phyloP scores from a whole-genome alignment of 2,888 invertebrate species.

The Drosophila glabriapex region DNA sequence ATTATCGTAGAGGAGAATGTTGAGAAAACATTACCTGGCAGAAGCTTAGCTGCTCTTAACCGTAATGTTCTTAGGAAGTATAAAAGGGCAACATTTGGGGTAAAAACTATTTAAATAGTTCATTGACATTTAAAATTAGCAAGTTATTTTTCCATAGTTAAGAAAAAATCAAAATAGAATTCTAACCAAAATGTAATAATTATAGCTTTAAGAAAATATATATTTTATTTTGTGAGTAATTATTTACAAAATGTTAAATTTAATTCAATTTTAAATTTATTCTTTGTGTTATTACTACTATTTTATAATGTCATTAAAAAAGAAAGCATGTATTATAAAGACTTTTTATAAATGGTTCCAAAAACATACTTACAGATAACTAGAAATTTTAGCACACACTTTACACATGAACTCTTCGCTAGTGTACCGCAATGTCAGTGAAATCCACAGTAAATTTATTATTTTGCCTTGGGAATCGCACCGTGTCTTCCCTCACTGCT shows the following conservation, averaged over 20 bases:
- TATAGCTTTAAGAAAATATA: background rate
- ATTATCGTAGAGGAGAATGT: slow-evolving; percentile 31
- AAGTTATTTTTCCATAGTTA: background rate
- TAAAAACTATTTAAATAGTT: background rate
- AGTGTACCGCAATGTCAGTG: slow-evolving; percentile 15
- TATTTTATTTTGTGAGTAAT: background rate
- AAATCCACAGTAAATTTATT: slow-evolving; percentile 46
- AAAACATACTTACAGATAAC: background rate
- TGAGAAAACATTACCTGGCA: background rate
- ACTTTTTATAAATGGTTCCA: background rate
- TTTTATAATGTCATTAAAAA: background rate
- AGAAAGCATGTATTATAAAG: background rate
- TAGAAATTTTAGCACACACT: background rate
- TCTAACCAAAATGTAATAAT: background rate
- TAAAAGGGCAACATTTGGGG: background rate
- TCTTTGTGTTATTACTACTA: background rate
- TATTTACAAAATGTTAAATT: background rate
- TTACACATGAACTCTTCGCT: slow-evolving; percentile 4
- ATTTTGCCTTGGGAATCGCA: slow-evolving; percentile 26
- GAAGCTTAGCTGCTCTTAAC: background rate
- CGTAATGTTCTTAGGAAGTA: too few relatives aligned
- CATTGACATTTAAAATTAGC: background rate
- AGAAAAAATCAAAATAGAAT: background rate
- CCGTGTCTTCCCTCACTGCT: background rate
- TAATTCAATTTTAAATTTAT: background rate